These are phyloP conservation scores for Albula goreensis DNA, from an alignment of 2,113 vertebrate species.

Conservation along the genomic window DNA sequence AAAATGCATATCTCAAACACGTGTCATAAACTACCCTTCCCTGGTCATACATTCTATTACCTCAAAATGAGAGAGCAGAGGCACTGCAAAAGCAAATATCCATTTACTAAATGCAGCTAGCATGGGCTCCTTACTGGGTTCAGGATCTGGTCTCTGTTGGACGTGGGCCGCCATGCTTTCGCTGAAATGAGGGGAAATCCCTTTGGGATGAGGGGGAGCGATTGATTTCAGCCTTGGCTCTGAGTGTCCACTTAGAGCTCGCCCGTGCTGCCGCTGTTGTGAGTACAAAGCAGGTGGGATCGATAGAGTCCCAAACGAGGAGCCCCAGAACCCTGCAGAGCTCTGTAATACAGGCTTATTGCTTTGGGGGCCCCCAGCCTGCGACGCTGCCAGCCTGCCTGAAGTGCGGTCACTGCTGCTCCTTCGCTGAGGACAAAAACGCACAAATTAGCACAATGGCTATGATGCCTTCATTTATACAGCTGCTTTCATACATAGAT, in stretches of 20 bases:
- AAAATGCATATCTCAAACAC: too few species aligned
- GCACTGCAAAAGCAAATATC: too few species aligned
- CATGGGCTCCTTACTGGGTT: background rate
- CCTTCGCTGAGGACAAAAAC: too few species aligned
- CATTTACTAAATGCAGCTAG: background rate
- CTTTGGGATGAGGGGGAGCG: background rate
- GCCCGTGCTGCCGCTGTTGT: background rate
- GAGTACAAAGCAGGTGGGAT: conserved; percentile 22
- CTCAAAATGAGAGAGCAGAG: too few species aligned
- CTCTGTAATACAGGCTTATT: background rate
- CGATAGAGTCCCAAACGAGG: conserved; percentile 1
- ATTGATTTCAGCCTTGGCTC: conserved; percentile 21
- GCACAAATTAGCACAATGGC: too few species aligned
- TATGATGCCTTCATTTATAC: too few species aligned
- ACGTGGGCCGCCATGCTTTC: background rate
- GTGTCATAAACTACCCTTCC: too few species aligned
- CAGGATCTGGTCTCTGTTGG: background rate
- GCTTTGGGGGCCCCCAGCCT: background rate
- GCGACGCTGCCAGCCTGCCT: background rate
- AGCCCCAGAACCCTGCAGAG: background rate
- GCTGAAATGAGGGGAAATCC: background rate
- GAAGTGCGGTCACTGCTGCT: too few species aligned
- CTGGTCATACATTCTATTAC: too few species aligned
- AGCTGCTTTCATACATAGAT: too few species aligned
- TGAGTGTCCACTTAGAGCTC: conserved; percentile 2